A percentile compares a stretch with the other conserved stretches of the same genome.
Evolutionary conservation across 2,113 vertebrate species (phyloP).

Genomic region (Saiga tatarica): DNA sequence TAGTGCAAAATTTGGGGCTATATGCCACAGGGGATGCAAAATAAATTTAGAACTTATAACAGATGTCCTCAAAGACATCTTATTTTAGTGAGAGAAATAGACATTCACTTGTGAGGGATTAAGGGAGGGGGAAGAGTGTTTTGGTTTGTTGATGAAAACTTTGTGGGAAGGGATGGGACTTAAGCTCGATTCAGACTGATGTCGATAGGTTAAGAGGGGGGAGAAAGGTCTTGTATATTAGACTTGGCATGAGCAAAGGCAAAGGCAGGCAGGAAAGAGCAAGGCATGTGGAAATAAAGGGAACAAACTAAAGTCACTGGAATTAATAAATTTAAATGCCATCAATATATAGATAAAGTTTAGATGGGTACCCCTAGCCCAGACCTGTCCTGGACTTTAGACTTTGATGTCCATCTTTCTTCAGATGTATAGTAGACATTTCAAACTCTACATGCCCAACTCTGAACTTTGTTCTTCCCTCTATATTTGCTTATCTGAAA

Average conservation of each 20-base stretch:
- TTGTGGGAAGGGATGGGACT: background rate
- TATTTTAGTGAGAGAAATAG: background rate
- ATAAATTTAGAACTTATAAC: background rate
- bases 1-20: background rate
- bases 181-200: background rate
- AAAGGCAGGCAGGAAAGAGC: background rate
- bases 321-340: background rate
- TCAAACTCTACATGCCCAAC: background rate
- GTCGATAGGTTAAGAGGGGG: background rate
- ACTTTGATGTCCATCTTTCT: background rate
- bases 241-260: background rate
- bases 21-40: background rate
- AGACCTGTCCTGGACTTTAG: background rate
- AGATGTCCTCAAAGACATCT: conserved; percentile 25
- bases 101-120: background rate
- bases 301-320: background rate
- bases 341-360: background rate
- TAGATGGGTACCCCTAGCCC: background rate
- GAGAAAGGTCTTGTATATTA: background rate
- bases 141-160: background rate
- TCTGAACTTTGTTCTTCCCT: background rate
- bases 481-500: background rate
- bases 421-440: background rate
- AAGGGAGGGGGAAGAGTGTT: background rate
- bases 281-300: background rate